Base-by-base conservation (phyloP, 2,797 vertebrate species). In the Neoniphon sammara region DNA sequence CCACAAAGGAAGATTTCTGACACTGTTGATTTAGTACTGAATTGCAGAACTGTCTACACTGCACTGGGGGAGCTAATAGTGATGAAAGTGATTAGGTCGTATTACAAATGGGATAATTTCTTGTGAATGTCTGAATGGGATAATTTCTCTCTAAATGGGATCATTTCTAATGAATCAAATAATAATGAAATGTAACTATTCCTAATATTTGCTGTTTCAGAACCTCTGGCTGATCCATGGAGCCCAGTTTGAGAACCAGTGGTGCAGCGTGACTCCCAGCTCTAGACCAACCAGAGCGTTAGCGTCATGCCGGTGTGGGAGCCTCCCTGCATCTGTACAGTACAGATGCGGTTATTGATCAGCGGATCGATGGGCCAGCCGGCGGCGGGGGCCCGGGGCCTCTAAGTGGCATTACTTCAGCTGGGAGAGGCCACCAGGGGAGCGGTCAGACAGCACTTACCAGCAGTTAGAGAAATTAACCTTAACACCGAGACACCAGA, bases 381-480 rank as follows among this genome's bases (percentile, higher is more conserved):
- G 0, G 9, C 61, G 77, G 85, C 49, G 65, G 87, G 82, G 89
- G 81, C 70, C 81, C n/a, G 12, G 85, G 91, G 88, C 74, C 87
- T 91, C 86, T 91, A 92, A 92, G 89, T 92, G 91, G 89, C 90
- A 90, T 91, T 91, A 91, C 91, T 93, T 91, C 87, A 91, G 89
- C 88, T 85, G 46, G 9, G 86, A 91, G 89, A 89, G 89, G 89
- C 87, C 91, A 89, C 90, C 93, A 86, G 89, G 91, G 93, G 91
- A 93, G 85, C 87, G 90, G 91, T 93, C 93, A 91, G 90, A 91
- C 91, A 89, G 88, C 85, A 94, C 93, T 93, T 94, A 93, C 89
- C 90, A 94, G 90, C 93, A 94, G 88, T 94, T 93, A 94, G 88
- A 93, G 93, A 93, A 95, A 92, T 89, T 89, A 93, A 94, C 92